Evolutionary conservation across 2,113 vertebrate genomes (phyloP), one percentile per base, ranked within the genome.

Genomic region (Nycticebus coucang): DNA sequence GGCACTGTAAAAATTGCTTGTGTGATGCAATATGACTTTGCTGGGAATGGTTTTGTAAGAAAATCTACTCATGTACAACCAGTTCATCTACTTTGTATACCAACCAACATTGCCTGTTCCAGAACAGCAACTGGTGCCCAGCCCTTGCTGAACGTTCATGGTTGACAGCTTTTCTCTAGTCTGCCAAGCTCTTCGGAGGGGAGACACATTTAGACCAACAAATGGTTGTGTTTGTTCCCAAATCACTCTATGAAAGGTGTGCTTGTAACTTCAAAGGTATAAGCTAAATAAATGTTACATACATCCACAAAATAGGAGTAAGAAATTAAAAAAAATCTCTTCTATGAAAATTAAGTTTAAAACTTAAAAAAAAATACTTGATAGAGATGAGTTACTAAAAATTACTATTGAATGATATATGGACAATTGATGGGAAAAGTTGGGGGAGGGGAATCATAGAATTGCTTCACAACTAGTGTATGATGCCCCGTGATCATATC

Each of bases 301-400:
- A 89, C 85, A 77, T 45, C 26, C 89, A 80, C n/a, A 10, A 89
- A 84, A 57, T n/a, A 53, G 59, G 14, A 57, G 33, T 83, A 28
- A 41, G 71, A 59, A 50, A 24, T 12, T 17, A 26, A 74, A 85
- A 77, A 19, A 69, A 11, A 21, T 83, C 72, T 5, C 59, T 83
- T 78, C 55, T 55, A 41, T 89, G 50, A 95, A 89, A 74, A 68
- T 85, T 53, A 87, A 94, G 26, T 55, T 55, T 11, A 81, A 80
- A 81, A 15, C 53, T 81, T n/a, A 66, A 92, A 87, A 41, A 50
- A 92, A 87, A 41, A n/a, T n/a, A 35, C 7, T 92, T 84, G 45
- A 28, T 62, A 78, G 53, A 83, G 41, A 57, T 22, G 35, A 59
- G 15, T 78, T 19, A 59, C 45, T 68, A 81, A 69, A 78, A 74